Evolutionary conservation across 2,113 vertebrate species (phyloP).

Genomic region (Archilochus colubris): DNA sequence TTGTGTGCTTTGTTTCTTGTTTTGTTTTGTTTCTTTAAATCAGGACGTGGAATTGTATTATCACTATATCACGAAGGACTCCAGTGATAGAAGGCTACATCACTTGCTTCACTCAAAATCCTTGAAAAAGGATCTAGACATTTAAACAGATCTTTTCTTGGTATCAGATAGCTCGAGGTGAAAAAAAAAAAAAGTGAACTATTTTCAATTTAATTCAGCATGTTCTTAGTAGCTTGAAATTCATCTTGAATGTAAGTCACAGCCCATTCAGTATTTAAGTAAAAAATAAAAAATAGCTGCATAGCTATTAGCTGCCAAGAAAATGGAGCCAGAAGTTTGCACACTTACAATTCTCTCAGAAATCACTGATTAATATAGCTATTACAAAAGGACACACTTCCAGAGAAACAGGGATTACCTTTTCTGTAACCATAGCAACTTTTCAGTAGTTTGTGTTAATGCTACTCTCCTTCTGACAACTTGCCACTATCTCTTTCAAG

Average conservation of each 20-base stretch:
- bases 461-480: constrained; percentile 37
- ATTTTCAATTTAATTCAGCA: not conserved
- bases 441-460: constrained; percentile 53
- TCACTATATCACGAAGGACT: not conserved
- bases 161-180: not conserved
- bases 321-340: constrained; percentile 17
- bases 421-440: constrained; percentile 67
- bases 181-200: not conserved
- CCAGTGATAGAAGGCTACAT: not conserved
- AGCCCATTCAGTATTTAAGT: not conserved
- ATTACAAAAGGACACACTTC: constrained; percentile 45
- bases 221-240: not conserved
- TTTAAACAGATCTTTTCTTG: not conserved
- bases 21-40: not conserved
- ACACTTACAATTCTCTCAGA: not conserved
- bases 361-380: constrained; percentile 57
- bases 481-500: constrained; percentile 41
- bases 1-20: not conserved
- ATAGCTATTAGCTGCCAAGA: constrained; percentile 10
- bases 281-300: not conserved
- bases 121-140: not conserved
- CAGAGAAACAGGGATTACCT: constrained; percentile 55
- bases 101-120: not conserved
- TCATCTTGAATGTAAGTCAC: not conserved
- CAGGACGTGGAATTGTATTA: not conserved